Conservation (phyloP, 92 coral and sea anemone genomes). For the Isaurus tuberculatus region DNA sequence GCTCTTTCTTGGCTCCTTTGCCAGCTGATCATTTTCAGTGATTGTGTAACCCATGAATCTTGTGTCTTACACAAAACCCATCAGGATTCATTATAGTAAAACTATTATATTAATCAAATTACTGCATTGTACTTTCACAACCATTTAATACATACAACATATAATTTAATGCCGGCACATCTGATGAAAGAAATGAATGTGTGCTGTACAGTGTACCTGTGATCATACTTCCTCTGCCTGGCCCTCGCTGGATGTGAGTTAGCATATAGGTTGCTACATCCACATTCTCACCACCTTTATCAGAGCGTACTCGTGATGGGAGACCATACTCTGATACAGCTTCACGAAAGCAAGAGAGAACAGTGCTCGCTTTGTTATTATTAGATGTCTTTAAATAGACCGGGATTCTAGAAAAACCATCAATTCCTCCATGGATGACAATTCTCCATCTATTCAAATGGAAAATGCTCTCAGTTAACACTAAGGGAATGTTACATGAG, state of each 20-base stretch:
- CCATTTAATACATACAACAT: no score
- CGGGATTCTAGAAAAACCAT: constrained; percentile 29
- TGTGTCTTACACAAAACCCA: no score
- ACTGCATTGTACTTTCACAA: no score
- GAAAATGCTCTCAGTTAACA: no score
- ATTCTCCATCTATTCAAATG: not conserved
- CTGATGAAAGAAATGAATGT: no score
- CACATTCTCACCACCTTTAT: constrained; percentile 1
- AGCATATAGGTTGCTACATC: not conserved
- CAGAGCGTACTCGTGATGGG: constrained; percentile 55
- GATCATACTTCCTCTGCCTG: not conserved
- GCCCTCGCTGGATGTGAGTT: not conserved
- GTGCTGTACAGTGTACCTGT: not conserved
- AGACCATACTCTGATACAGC: constrained; percentile 49
- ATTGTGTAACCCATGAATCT: no score
- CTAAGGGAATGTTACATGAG: no score
- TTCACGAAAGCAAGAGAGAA: constrained; percentile 45
- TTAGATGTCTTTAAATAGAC: constrained; percentile 51
- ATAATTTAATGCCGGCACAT: no score
- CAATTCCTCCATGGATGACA: not conserved
- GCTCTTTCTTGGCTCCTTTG: no score
- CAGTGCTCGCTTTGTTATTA: constrained; percentile 48
- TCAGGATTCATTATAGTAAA: no score
- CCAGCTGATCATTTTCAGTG: no score
- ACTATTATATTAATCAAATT: no score